Base-by-base conservation (phyloP, 2,888 invertebrate genomes). In the Xestia sexstrigata region DNA sequence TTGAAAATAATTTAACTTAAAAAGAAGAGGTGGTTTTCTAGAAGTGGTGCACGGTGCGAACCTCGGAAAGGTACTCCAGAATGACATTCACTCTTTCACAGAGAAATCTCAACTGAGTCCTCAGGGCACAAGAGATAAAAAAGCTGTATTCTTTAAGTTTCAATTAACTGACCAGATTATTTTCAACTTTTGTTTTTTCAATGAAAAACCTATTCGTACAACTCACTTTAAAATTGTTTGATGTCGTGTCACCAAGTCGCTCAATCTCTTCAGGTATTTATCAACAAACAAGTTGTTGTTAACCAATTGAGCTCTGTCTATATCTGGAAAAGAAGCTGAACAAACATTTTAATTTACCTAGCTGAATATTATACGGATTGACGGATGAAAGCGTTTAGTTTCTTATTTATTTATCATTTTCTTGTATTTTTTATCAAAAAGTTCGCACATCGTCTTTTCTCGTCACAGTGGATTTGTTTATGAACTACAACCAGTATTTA, bases 181-280 rank as follows among this genome's bases (percentile, higher is more conserved):
- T 35, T 30, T 39, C 75, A 17, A 20, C 15, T 8, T 20, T 15
- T 26, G 58, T 58, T 39, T 9, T 45, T 17, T 47, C 6, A 7
- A 30, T 15, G 7, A 13, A 26, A 58, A 62, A 49, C 30, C 55
- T 4, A 5, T 15, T 0, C 35, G n/a, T 55, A 9, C 15, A 47
- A 82, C 92, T 92, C 87, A 96, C 96, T 91, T 89, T 67, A 96
- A 90, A 86, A 96, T 90, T 66, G 88, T 85, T 70, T 88, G 91
- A 82, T 96, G 96, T 84, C 95, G 95, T 52, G 91, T 86, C 6
- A 94, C 93, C 76, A 95, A 89, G 26, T 90, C 84, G 3, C 94
- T 89, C 60, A 96, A 88, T 81, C 94, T 91, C n/a, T 89, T 90
- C 42, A 85, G 82, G 75, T 93, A 95, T 80, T 79, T 89, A 65